Base-by-base conservation (phyloP, 1,140 invertebrate species). In the Drosophila baimaii region DNA sequence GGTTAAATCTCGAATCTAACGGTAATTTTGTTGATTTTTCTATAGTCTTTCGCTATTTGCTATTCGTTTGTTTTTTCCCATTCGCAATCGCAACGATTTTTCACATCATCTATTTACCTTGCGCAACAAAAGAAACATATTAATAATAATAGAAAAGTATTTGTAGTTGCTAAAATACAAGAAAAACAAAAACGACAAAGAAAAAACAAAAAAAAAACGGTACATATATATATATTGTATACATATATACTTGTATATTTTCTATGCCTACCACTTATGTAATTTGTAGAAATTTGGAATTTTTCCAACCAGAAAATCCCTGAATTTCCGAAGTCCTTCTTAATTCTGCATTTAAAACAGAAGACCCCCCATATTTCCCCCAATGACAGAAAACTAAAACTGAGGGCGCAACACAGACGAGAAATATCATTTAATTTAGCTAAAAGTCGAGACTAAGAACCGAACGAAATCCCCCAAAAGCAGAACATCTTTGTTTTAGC, bases 221-320 rank as follows among this genome's bases (percentile, higher is more conserved):
- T 85, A 88, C 70, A 81, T 86, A 88, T 82, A 85, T 81, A 51
- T 51, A 86, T 76, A 75, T 65, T 77, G 57, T 79, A 82, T 82
- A 79, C 76, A 72, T 82, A 88, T 83, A 84, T 89, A 89, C 73
- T 89, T 89, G 84, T 89, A 89, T 89, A 89, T 89, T 89, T 89
- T 89, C 80, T 89, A 89, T 89, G 84, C 84, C 84, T 89, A 89
- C 79, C 83, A 88, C 83, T 88, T 88, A 86, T 89, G 84, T 89
- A 89, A 88, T 89, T 89, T 89, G 84, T 89, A 89, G 84, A 85
- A 58, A 89, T 81, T 89, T 89, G 66, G 59, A 89, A 66, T 69
- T 83, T 88, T 89, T 69, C 62, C 58, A 77, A 65, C 61, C 63
- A 55, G 65, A 70, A 33, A 63, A 62, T 15, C 23, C 25, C 21